These are phyloP conservation scores for Pomacea canaliculata DNA, from an alignment of 2,888 invertebrate species.

Conservation along the genomic window DNA sequence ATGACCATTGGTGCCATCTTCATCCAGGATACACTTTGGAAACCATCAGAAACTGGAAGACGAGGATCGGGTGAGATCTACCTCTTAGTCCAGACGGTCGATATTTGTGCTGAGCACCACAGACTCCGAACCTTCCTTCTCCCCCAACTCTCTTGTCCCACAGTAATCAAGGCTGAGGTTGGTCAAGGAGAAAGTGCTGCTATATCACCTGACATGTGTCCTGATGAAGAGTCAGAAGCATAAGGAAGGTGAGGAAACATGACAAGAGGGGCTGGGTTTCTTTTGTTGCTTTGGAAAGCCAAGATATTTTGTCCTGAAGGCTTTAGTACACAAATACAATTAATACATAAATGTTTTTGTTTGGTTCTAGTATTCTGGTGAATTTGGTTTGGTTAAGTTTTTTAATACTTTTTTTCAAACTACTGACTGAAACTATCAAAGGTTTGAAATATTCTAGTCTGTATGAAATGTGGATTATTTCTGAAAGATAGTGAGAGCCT, in stretches of 20 bases:
- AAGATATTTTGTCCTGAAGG: no score
- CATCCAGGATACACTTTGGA: conserved; percentile 39
- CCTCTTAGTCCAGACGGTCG: conserved; percentile 59
- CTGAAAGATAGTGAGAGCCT: no score
- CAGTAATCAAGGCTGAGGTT: neutral
- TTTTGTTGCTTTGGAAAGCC: neutral
- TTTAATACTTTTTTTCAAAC: no score
- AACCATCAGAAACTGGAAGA: conserved; percentile 51
- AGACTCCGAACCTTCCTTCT: conserved; percentile 37
- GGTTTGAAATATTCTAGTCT: no score
- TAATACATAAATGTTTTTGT: no score
- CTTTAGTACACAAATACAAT: no score
- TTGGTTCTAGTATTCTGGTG: no score
- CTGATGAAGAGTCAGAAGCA: neutral
- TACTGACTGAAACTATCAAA: no score
- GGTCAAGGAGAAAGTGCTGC: conserved; percentile 2
- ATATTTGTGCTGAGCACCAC: conserved; percentile 51
- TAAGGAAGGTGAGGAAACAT: neutral
- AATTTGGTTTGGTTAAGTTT: no score
- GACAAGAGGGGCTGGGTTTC: conserved; percentile 8
- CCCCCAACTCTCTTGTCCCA: conserved; percentile 18
- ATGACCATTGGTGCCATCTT: neutral
- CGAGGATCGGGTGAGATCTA: conserved; percentile 40
- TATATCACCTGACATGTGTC: neutral
- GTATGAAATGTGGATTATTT: no score